A percentile compares a stretch with the other conserved stretches of the same genome.
Conservation (phyloP, 2,113 vertebrate species). For the Apus apus region DNA sequence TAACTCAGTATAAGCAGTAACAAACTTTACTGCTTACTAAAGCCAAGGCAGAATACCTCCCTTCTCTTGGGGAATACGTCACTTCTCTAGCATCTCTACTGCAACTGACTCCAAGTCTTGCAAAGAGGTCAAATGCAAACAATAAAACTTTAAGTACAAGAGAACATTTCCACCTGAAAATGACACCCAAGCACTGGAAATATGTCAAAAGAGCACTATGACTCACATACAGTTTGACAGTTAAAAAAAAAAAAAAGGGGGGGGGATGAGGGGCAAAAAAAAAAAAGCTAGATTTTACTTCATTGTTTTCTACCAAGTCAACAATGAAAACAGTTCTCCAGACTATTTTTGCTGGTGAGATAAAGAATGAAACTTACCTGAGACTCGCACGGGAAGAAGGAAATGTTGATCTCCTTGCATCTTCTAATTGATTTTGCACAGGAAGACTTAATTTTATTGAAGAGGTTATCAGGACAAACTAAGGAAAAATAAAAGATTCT, state of each 20-base stretch:
- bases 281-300: not conserved
- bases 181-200: not conserved
- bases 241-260: no score
- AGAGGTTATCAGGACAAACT: constrained; percentile 92
- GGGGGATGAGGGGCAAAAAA: no score
- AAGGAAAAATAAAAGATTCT: not conserved
- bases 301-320: not conserved
- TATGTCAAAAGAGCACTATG: not conserved
- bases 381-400: constrained; percentile 91
- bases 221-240: not conserved
- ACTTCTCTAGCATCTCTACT: not conserved
- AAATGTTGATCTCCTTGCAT: constrained; percentile 94
- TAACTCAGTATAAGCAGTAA: not conserved
- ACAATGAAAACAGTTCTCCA: not conserved
- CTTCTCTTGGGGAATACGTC: not conserved
- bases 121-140: not conserved
- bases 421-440: constrained; percentile 88
- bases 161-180: not conserved
- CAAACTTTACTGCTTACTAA: not conserved
- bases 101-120: not conserved
- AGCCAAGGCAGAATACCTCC: not conserved
- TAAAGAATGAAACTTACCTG: constrained; percentile 78
- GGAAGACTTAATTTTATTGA: constrained; percentile 88
- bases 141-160: not conserved
- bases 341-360: not conserved